Evolutionary conservation across 2,113 vertebrate species (phyloP).

Genomic region (Martes martes): DNA sequence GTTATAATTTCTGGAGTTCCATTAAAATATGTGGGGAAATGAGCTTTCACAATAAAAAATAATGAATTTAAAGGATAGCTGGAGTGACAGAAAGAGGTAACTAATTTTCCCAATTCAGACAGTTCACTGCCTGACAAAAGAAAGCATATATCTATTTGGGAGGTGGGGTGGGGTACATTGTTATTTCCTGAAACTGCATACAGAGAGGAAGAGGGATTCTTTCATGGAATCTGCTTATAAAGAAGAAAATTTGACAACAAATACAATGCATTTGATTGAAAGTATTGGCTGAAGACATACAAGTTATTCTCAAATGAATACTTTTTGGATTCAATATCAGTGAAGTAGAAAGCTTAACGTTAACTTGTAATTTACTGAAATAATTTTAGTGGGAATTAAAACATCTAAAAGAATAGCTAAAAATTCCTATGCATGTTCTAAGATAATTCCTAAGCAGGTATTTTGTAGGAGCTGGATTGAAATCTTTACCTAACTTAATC

Average conservation of each 20-base stretch:
- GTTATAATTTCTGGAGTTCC: constrained; percentile 9
- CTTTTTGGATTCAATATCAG: background rate
- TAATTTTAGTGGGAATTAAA: background rate
- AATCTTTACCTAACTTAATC: background rate
- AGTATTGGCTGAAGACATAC: background rate
- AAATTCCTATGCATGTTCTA: background rate
- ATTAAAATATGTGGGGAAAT: constrained; percentile 30
- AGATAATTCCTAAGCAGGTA: background rate
- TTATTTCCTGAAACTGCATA: background rate
- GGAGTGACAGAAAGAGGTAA: background rate
- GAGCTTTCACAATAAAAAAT: constrained; percentile 22
- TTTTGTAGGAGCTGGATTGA: background rate
- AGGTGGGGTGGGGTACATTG: background rate
- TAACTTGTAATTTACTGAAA: background rate
- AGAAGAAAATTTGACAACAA: background rate
- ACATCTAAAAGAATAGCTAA: background rate
- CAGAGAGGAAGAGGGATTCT: background rate
- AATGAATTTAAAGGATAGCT: constrained; percentile 2
- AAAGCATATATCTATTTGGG: background rate
- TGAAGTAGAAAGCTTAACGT: background rate
- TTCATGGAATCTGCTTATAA: background rate
- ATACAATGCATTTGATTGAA: background rate
- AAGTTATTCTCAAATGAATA: background rate
- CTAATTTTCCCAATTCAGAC: background rate
- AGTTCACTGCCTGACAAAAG: constrained; percentile 7